Base-by-base conservation (phyloP, 2,888 invertebrate genomes). In the Mycalesis mineus region DNA sequence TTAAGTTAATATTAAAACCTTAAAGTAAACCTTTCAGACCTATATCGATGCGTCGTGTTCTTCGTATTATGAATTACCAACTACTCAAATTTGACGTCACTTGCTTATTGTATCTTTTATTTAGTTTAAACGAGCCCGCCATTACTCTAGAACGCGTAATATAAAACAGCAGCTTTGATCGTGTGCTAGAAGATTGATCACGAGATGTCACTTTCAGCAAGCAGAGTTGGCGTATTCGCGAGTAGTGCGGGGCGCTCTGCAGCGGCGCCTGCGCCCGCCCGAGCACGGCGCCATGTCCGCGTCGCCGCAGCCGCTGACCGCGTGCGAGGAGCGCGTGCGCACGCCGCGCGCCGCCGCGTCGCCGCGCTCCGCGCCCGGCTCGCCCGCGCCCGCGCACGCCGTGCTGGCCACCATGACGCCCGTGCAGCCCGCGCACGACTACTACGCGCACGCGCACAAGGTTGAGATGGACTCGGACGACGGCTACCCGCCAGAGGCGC, bases 341-440 rank as follows among this genome's bases (percentile, higher is more conserved):
- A 84, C 66, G 80, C 84, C 77, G 68, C 79, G 73, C 77, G 88
- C 74, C 57, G 87, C 87, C 70, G 87, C 87, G 51, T 91, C 91
- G 54, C 90, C 91, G 59, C 83, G 85, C 40, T 81, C 86, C 64
- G 80, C 91, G 58, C 88, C 91, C 66, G 91, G 91, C 68, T 92
- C 92, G 44, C 92, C 93, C 84, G 92, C 94, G 91, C 78, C 92
- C 88, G 84, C 94, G 92, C 70, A 94, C 70, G 92, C 94, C 64
- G 94, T 96, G 84, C 91, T 96, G 68, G 95, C 95, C 66, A 96
- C 95, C 73, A 96, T 96, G 96, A 96, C 95, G 62, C 95, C 96
- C 57, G 96, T 96, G 66, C 88, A 87, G 69, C 95, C 95, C n/a
- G 95, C 95, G 37, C 91, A 95, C 70, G 95, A 95, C 73, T 91